Base-by-base conservation (phyloP, 2,888 invertebrate genomes). In the Ligdia adustata region DNA sequence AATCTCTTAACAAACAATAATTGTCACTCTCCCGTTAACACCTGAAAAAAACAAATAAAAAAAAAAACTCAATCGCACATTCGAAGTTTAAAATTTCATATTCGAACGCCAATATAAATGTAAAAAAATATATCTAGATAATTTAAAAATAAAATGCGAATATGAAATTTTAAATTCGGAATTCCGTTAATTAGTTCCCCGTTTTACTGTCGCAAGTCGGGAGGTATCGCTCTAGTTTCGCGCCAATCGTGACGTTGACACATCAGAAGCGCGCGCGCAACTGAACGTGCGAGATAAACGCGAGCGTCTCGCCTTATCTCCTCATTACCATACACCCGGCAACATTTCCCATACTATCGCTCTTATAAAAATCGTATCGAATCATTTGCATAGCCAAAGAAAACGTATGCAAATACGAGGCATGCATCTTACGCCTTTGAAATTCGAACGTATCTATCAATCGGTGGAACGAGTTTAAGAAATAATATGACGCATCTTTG, bases 401-500 rank as follows among this genome's bases (percentile, higher is more conserved):
- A 83, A 80, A 73, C 78, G 64, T 86, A 88, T 87, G 88, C 88
- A 87, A 88, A 88, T 84, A 72, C 68, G 61, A 60, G 61, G 66
- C 65, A 65, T 64, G 71, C 72, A 79, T 79, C 75, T 74, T 69
- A 59, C 59, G 70, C 75, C 69, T 71, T 85, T 80, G 80, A 82
- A 82, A 87, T 86, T 79, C 80, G 62, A 77, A 76, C 74, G 72
- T 67, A 66, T 69, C 79, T 79, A 86, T 89, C 87, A 86, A 90
- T 89, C 76, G 80, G 76, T 77, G 75, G 84, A 89, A 89, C 89
- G 83, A 89, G 90, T 89, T 89, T 83, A 75, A 48, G 22, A 79
- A 45, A 81, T 75, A 78, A 74, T 79, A 75, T 70, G 79, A 77
- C 73, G 72, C 65, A 63, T 64, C 72, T 75, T 83, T 85, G 82